phyloP scores from a whole-genome alignment of 2,797 vertebrate genomes.

The Darevskia nairensis region DNA sequence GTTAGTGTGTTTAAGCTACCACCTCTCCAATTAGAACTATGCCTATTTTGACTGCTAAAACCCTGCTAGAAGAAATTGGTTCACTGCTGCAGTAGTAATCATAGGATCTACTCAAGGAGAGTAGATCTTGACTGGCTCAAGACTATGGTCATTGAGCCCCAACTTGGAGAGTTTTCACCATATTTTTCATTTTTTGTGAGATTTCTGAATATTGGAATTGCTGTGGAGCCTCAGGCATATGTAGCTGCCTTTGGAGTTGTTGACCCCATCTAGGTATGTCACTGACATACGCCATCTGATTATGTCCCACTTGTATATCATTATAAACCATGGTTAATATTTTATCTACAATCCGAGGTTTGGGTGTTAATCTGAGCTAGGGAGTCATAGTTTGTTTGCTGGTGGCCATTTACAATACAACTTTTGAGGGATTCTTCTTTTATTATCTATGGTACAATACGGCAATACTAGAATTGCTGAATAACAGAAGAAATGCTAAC shows the following conservation, averaged over 20 bases:
- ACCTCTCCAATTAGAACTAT: no score
- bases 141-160: neutral
- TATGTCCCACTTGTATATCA: neutral
- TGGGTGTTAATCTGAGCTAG: no score
- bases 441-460: no score
- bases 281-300: neutral
- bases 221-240: neutral
- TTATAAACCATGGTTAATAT: neutral
- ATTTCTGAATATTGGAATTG: neutral
- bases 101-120: neutral
- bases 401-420: no score
- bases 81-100: neutral
- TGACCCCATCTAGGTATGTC: neutral
- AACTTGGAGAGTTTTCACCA: neutral
- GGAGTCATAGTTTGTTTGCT: no score
- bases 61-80: neutral
- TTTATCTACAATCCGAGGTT: no score
- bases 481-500: no score
- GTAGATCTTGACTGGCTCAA: neutral
- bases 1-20: neutral
- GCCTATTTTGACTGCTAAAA: neutral
- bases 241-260: neutral
- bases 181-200: neutral
- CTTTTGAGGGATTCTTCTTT: no score
- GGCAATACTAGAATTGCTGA: no score